These are phyloP conservation scores for Leptinotarsa texana DNA, from an alignment of 1,140 invertebrate genomes.

Conservation along the genomic window DNA sequence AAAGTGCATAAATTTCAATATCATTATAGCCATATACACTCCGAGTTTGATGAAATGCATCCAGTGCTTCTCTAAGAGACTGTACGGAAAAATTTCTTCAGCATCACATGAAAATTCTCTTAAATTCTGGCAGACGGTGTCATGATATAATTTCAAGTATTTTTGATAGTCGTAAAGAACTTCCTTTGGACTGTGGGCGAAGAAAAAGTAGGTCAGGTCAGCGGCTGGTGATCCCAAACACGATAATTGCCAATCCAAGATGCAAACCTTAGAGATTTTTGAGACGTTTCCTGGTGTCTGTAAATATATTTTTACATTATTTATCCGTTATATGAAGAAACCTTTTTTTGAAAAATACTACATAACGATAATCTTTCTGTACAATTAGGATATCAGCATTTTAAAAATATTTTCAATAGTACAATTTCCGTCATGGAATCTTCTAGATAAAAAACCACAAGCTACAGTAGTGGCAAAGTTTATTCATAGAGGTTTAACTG, in stretches of 20 bases:
- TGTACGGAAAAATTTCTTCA: conserved; percentile 56
- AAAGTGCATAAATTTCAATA: conserved; percentile 43
- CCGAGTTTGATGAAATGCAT: conserved; percentile 52
- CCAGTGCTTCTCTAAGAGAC: conserved; percentile 54
- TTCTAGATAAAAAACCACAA: too few species aligned
- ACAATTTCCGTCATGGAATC: too few species aligned
- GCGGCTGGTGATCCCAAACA: conserved; percentile 60
- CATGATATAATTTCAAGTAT: conserved; percentile 39
- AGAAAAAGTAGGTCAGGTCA: conserved; percentile 63
- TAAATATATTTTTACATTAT: too few species aligned
- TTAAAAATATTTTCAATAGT: too few species aligned
- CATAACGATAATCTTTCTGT: too few species aligned
- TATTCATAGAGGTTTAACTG: too few species aligned
- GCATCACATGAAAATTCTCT: conserved; percentile 50
- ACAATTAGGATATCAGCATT: too few species aligned
- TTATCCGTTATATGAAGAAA: too few species aligned
- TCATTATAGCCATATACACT: conserved; percentile 51
- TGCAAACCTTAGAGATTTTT: conserved; percentile 34
- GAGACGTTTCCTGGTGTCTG: too few species aligned
- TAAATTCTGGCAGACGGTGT: conserved; percentile 31
- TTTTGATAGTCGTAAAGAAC: conserved; percentile 32
- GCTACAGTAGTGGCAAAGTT: too few species aligned
- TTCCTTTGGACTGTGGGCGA: conserved; percentile 57
- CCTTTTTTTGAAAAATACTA: too few species aligned
- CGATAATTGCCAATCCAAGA: conserved; percentile 63